Percentiles rank a stretch among this genome's conserved stretches.
These are phyloP conservation scores for Sebastes cheni DNA, from an alignment of 2,797 vertebrate genomes.

Conservation along the genomic window DNA sequence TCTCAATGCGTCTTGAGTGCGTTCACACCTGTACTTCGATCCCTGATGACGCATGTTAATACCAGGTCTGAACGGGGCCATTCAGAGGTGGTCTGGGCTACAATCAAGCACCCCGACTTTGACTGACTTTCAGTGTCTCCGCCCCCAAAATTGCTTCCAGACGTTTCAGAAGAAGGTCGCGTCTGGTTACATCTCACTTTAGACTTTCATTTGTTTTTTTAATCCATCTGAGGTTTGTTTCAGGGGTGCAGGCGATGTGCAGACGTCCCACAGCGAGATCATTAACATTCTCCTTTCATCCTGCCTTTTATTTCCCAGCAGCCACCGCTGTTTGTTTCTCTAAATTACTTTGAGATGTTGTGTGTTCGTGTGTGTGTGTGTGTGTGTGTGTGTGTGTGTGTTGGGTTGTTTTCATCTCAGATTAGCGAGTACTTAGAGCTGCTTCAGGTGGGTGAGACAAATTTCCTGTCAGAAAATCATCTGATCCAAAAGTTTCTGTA, in stretches of 20 bases:
- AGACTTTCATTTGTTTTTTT: background rate
- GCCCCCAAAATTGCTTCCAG: background rate
- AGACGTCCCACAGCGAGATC: background rate
- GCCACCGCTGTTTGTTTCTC: conserved; percentile 29
- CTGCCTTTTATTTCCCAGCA: conserved; percentile 38
- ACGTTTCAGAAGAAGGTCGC: background rate
- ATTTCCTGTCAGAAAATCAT: background rate
- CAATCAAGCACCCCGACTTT: too few relatives aligned
- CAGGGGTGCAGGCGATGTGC: background rate
- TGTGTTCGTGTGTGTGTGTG: too few relatives aligned
- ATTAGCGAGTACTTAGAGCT: conserved; percentile 5
- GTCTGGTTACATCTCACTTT: background rate
- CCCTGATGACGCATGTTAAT: too few relatives aligned
- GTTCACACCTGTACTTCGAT: too few relatives aligned
- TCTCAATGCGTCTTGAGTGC: too few relatives aligned
- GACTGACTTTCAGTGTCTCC: too few relatives aligned
- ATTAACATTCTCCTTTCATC: conserved; percentile 36
- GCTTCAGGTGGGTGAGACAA: background rate
- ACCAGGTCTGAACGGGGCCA: too few relatives aligned
- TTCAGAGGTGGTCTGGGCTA: too few relatives aligned
- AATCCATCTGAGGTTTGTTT: background rate
- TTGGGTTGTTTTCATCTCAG: conserved; percentile 10
- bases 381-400: background rate
- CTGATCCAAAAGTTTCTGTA: background rate
- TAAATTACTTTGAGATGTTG: conserved; percentile 37